phyloP scores from a whole-genome alignment of 2,113 vertebrate genomes.

The Genyomyrus donnyi region DNA sequence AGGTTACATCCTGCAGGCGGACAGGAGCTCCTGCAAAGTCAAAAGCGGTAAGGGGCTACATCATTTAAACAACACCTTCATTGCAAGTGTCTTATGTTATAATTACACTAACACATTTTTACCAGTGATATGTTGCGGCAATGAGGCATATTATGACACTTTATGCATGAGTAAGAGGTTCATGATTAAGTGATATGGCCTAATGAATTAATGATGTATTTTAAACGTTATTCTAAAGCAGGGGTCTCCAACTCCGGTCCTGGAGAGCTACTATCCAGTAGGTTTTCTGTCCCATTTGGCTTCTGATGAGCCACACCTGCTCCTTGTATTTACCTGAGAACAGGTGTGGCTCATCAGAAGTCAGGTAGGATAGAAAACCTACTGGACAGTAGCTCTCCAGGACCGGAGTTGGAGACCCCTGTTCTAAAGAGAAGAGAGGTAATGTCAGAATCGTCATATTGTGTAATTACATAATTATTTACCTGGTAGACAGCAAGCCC shows the following conservation, averaged over 20 bases:
- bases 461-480: not conserved
- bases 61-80: conserved; percentile 2
- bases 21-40: conserved; percentile 83
- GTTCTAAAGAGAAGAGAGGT: not conserved
- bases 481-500: not conserved
- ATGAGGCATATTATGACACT: not conserved
- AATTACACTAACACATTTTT: not conserved
- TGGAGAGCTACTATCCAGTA: too few relatives aligned
- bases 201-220: not conserved
- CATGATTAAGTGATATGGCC: not conserved
- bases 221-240: not conserved
- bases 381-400: too few relatives aligned
- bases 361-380: too few relatives aligned
- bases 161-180: not conserved
- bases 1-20: conserved; percentile 79
- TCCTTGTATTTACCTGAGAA: too few relatives aligned
- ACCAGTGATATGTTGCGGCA: not conserved
- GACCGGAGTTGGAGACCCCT: too few relatives aligned
- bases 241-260: too few relatives aligned
- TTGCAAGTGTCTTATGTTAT: not conserved
- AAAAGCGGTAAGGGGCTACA: conserved; percentile 76
- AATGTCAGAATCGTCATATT: not conserved
- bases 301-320: too few relatives aligned
- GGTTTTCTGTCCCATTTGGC: too few relatives aligned
- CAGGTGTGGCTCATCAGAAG: too few relatives aligned